phyloP scores from a whole-genome alignment of 1,140 invertebrate species.

The Panagrolaimus sp. region DNA sequence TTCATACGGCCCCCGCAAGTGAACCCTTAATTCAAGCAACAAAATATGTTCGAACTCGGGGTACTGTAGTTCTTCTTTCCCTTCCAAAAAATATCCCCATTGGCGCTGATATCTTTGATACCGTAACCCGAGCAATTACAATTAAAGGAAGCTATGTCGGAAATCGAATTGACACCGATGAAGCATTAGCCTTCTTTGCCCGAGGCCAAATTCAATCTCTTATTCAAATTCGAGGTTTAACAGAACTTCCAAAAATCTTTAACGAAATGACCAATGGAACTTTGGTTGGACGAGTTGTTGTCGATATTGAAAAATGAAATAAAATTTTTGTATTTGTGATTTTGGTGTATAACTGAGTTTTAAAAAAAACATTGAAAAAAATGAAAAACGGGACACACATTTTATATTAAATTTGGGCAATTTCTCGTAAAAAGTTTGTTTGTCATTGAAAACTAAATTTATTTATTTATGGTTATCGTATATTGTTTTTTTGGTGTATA shows the following conservation, averaged over 20 bases:
- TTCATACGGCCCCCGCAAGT: constrained; percentile 28
- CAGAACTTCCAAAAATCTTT: not conserved
- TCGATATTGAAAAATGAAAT: constrained; percentile 1
- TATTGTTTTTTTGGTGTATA: too few relatives aligned
- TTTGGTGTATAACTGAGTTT: too few relatives aligned
- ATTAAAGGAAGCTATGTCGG: constrained; percentile 30
- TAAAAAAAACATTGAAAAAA: too few relatives aligned
- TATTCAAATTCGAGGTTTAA: constrained; percentile 3
- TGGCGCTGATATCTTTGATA: constrained; percentile 18
- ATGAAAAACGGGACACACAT: too few relatives aligned
- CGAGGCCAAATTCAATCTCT: constrained; percentile 15
- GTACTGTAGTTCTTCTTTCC: constrained; percentile 34
- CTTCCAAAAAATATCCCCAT: constrained; percentile 28
- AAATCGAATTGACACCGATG: constrained; percentile 25
- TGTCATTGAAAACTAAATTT: too few relatives aligned
- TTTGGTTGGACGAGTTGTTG: constrained; percentile 5
- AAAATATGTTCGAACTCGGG: constrained; percentile 31
- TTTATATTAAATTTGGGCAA: too few relatives aligned
- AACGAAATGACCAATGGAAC: not conserved
- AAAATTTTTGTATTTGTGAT: too few relatives aligned
- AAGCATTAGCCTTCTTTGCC: constrained; percentile 29
- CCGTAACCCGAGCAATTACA: constrained; percentile 25
- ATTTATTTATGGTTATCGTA: too few relatives aligned
- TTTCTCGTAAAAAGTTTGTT: too few relatives aligned
- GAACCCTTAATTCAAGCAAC: constrained; percentile 33